A percentile compares a stretch with the other conserved stretches of the same genome.
Conservation (phyloP, 2,888 invertebrate species). For the Dusona sp. region DNA sequence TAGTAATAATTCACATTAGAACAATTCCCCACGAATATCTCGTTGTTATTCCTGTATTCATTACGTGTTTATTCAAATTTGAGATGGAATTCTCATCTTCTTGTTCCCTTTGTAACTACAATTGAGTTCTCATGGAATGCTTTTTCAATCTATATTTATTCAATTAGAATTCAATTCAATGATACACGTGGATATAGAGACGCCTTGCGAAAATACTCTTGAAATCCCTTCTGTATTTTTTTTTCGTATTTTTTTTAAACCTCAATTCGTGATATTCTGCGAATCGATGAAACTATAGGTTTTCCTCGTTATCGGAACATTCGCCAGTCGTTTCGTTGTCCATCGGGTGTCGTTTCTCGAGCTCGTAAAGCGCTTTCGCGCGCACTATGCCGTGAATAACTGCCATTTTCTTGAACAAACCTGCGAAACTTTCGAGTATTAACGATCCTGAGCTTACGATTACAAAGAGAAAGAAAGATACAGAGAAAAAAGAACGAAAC, state of each 20-base stretch:
- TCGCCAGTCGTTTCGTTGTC: conserved; percentile 41
- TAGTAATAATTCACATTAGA: background rate
- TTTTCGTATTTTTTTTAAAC: conserved; percentile 3
- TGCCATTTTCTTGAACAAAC: conserved; percentile 39
- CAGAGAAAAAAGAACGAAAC: background rate
- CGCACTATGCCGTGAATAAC: conserved; percentile 5
- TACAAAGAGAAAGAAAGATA: background rate
- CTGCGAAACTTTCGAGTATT: conserved; percentile 52
- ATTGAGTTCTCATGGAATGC: background rate
- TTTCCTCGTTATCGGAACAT: conserved; percentile 57
- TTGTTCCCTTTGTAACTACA: background rate
- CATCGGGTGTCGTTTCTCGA: conserved; percentile 49
- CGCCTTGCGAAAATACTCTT: background rate
- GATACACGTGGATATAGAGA: conserved; percentile 27
- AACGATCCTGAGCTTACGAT: conserved; percentile 45
- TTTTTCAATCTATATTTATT: conserved; percentile 2
- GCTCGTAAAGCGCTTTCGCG: conserved; percentile 46
- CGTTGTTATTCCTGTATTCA: background rate
- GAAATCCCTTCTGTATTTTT: background rate
- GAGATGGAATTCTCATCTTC: background rate
- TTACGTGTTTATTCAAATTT: background rate
- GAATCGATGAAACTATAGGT: conserved; percentile 43
- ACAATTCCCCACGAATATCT: background rate
- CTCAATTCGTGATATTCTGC: conserved; percentile 12
- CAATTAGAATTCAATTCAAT: background rate